Evolutionary conservation across 2,797 vertebrate genomes (phyloP), one percentile per base, ranked within the genome.

Genomic region (Acrocephalus scirpaceus): DNA sequence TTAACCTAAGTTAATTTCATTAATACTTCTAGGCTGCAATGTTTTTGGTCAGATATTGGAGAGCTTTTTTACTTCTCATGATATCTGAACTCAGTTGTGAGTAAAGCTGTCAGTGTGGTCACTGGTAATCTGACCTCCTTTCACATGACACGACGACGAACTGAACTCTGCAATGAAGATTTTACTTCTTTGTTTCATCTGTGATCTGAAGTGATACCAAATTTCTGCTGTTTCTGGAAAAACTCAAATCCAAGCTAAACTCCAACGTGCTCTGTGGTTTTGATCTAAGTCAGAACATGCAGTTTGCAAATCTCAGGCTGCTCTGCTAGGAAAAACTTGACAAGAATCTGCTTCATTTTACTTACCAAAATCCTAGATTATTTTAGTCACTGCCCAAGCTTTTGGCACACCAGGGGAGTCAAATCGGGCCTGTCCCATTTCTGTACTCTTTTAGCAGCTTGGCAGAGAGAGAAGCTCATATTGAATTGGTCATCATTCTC

Each of bases 151-250:
- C 92, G 96, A 95, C 95, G 97, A 96, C 92, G 95, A 56, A 30
- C 94, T 97, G 95, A 98, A 96, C 95, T 66, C 85, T 44, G 79
- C 78, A 66, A 40, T 47, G 88, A 89, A 95, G 95, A 89, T 40
- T 91, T 97, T 82, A 71, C 86, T 91, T 78, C 78, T 95, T 64
- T 75, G 45, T 90, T 95, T 87, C 73, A 85, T 94, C 86, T 78
- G 95, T 91, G 78, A 96, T 97, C 90, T 95, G 88, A 95, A 94
- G 77, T 71, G 91, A 84, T 97, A 97, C 34, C 88, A 92, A 86
- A 58, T 97, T 98, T 97, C 96, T 6, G 7, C 95, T 96, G 94
- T 97, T 97, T 96, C 97, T 97, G 97, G 96, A 95, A 89, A 96
- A 96, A 75, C 88, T 96, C 95, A 96, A 90, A 86, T 88, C 84